These are phyloP conservation scores for Valencia hispanica DNA, from an alignment of 2,797 vertebrate genomes.

Conservation along the genomic window DNA sequence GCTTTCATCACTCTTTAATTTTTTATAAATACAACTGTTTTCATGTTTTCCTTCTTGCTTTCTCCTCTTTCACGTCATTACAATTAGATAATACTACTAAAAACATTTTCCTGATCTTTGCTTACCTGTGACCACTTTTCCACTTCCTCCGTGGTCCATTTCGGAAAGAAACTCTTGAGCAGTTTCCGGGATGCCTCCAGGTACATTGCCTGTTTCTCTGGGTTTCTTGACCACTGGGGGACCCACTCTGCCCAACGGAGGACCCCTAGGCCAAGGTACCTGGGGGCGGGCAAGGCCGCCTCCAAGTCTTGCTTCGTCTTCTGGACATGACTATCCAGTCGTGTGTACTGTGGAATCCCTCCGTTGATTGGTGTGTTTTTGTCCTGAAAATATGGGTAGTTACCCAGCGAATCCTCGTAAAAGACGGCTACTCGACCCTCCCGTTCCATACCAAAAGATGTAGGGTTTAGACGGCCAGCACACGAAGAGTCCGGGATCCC, in stretches of 20 bases:
- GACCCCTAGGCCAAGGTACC: slow-evolving; percentile 80
- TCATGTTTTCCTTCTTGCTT: slow-evolving; percentile 5
- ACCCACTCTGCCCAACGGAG: slow-evolving; percentile 81
- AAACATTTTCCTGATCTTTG: neutral
- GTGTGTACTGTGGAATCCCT: slow-evolving; percentile 83
- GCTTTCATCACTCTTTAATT: neutral
- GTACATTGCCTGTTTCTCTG: slow-evolving; percentile 73
- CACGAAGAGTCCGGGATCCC: slow-evolving; percentile 79
- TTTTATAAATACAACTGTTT: neutral
- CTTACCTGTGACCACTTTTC: slow-evolving; percentile 84
- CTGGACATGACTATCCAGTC: slow-evolving; percentile 78
- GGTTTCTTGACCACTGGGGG: slow-evolving; percentile 81
- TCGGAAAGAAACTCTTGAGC: slow-evolving; percentile 79
- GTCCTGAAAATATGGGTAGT: slow-evolving; percentile 79
- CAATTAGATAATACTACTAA: too few species aligned
- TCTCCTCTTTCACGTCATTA: too few species aligned
- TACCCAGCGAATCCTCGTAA: slow-evolving; percentile 80
- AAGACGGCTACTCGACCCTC: slow-evolving; percentile 79
- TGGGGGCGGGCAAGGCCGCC: slow-evolving; percentile 70
- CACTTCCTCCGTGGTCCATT: slow-evolving; percentile 78
- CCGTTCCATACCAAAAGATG: slow-evolving; percentile 76
- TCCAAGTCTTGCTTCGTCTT: slow-evolving; percentile 77
- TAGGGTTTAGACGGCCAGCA: slow-evolving; percentile 66
- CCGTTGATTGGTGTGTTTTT: slow-evolving; percentile 73
- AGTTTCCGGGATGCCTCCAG: slow-evolving; percentile 75